These are phyloP conservation scores for Lasiommata megera DNA, from an alignment of 2,888 invertebrate genomes.

Conservation along the genomic window DNA sequence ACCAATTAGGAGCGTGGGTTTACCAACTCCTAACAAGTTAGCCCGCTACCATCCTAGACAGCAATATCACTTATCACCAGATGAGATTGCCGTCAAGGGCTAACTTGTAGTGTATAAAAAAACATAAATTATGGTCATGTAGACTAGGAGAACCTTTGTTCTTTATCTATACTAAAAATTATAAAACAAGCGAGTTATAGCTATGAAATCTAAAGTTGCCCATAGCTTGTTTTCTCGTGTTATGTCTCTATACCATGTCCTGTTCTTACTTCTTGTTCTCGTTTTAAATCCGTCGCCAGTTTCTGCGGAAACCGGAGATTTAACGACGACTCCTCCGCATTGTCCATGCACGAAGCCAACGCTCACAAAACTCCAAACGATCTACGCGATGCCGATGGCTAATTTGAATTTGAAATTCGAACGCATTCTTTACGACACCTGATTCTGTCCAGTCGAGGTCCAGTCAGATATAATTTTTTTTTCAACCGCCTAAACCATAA, in stretches of 20 bases:
- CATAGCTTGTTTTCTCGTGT: slow-evolving; percentile 39
- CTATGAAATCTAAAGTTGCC: too few species aligned
- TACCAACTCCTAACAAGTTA: too few species aligned
- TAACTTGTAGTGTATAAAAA: too few species aligned
- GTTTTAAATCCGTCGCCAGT: slow-evolving; percentile 71
- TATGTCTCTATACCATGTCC: slow-evolving; percentile 42
- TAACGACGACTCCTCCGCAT: slow-evolving; percentile 76
- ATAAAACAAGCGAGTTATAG: too few species aligned
- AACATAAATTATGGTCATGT: too few species aligned
- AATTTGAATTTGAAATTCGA: slow-evolving; percentile 70
- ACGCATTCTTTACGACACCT: slow-evolving; percentile 51
- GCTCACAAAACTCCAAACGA: slow-evolving; percentile 52
- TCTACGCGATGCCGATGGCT: slow-evolving; percentile 61
- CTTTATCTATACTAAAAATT: too few species aligned
- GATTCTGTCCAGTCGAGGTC: slow-evolving; percentile 26
- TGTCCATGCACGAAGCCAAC: slow-evolving; percentile 71
- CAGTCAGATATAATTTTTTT: slow-evolving; percentile 16
- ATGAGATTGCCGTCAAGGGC: too few species aligned
- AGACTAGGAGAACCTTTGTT: too few species aligned
- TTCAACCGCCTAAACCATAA: neutral
- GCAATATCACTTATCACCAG: too few species aligned
- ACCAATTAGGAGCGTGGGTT: too few species aligned
- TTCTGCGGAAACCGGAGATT: slow-evolving; percentile 74
- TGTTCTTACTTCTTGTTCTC: slow-evolving; percentile 50
- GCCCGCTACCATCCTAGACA: too few species aligned